Evolutionary conservation across 2,888 invertebrate species (phyloP).

Genomic region (Stenotaenia linearis): DNA sequence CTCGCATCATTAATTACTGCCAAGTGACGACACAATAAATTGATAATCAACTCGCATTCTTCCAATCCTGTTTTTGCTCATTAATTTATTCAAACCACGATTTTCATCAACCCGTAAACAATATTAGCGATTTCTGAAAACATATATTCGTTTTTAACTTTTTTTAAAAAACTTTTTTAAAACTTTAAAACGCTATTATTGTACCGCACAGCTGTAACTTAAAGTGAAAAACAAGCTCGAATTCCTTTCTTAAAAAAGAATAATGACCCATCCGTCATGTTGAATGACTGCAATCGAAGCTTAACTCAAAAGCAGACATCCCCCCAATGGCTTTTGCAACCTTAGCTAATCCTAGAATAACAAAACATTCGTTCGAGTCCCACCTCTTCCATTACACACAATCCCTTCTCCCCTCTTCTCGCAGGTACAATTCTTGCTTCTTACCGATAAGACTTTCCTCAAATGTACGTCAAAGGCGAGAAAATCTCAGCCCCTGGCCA

Average conservation of each 20-base stretch:
- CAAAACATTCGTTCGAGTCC: neutral
- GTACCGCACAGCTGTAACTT: too few relatives aligned
- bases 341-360: neutral
- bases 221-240: neutral
- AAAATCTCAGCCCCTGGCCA: neutral
- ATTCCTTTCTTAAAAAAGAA: neutral
- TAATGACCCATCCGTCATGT: neutral
- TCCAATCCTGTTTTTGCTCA: too few relatives aligned
- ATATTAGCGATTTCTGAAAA: too few relatives aligned
- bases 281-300: neutral
- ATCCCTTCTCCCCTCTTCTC: neutral
- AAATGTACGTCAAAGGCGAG: neutral
- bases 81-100: too few relatives aligned
- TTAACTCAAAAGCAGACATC: neutral
- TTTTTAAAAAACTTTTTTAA: too few relatives aligned
- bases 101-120: too few relatives aligned
- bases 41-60: too few relatives aligned
- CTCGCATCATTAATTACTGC: too few relatives aligned
- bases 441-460: neutral
- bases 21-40: too few relatives aligned
- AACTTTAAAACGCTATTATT: too few relatives aligned
- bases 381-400: constrained; percentile 8
- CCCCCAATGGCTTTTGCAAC: neutral
- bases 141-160: too few relatives aligned
- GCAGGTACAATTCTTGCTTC: neutral